Evolutionary conservation across 2,888 invertebrate species (phyloP), one percentile per base, ranked within the genome.

Genomic region (Plusia festucae): DNA sequence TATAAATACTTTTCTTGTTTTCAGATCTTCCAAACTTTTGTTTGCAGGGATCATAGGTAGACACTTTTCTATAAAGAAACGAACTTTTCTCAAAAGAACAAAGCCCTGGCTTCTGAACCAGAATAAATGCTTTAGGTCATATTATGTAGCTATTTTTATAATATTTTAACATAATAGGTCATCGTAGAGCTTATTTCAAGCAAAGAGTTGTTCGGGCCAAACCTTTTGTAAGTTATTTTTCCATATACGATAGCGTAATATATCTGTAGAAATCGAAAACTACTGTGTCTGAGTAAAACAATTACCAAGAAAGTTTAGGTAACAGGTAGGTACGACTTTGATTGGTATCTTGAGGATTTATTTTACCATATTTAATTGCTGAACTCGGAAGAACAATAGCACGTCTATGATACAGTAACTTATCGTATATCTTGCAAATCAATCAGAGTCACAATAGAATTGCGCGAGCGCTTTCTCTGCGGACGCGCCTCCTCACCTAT

Each of bases 391-490:
- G 89, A 92, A 93, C 93, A 93, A 93, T 93, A 74, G 91, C 66
- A 73, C 72, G 72, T 67, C 71, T 76, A 83, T 82, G 89, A 87
- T 88, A 87, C 82, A 85, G 84, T 81, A 84, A 85, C 84, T 87
- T 89, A 91, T 88, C 84, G 77, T 82, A 79, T 79, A 89, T 90
- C 89, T 84, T 69, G 79, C 82, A 82, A 85, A 92, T 91, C 90
- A 89, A 90, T 88, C 90, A 86, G 81, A 78, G 73, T 79, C 82
- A 92, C 92, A 93, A 93, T 91, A 83, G 90, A 89, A 90, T 90
- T 90, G 88, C 84, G 79, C 64, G 71, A 81, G 79, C 74, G 81
- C 92, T 93, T 92, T 93, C 92, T 86, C 90, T 77, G 73, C 70
- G 83, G 81, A 83, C 78, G 83, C 61, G 65, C 75, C 79, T 76